Conservation (phyloP, 2,113 vertebrate species). For the Cavia aperea region DNA sequence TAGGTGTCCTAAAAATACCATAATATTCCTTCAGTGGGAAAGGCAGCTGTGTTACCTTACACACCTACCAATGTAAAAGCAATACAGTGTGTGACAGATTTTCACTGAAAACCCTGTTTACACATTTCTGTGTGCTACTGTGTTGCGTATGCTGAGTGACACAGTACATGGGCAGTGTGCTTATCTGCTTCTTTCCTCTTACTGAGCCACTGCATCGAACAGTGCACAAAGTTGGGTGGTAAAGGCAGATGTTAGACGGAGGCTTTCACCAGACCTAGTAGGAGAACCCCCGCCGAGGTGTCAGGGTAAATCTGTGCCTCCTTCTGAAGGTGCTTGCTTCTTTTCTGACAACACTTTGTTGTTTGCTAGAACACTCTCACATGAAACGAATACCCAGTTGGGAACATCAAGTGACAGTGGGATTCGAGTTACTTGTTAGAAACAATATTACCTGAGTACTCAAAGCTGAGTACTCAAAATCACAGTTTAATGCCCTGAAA, state of each 20-base stretch:
- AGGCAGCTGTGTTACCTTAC: not conserved
- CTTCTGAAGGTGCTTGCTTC: not conserved
- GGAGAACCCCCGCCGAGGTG: not conserved
- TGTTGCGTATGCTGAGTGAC: not conserved
- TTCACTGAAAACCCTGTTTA: not conserved
- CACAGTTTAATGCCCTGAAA: not conserved
- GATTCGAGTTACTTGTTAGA: not conserved
- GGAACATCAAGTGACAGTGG: not conserved
- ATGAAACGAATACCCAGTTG: not conserved
- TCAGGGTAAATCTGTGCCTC: not conserved
- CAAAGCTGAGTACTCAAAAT: not conserved
- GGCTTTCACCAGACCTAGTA: not conserved
- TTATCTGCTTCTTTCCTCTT: not conserved
- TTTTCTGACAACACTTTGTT: not conserved
- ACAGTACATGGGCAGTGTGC: not conserved
- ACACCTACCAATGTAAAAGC: not conserved
- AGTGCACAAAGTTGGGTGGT: not conserved
- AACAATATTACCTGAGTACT: not conserved
- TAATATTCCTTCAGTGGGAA: not conserved
- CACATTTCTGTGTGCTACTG: not conserved
- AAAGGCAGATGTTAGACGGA: not conserved
- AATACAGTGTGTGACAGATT: not conserved
- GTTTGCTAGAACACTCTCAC: not conserved
- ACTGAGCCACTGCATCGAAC: not conserved
- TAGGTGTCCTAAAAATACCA: not conserved